Percentiles rank a stretch among this genome's conserved stretches.
phyloP scores from a whole-genome alignment of 2,113 vertebrate genomes.

The Monarcha castaneiventris region DNA sequence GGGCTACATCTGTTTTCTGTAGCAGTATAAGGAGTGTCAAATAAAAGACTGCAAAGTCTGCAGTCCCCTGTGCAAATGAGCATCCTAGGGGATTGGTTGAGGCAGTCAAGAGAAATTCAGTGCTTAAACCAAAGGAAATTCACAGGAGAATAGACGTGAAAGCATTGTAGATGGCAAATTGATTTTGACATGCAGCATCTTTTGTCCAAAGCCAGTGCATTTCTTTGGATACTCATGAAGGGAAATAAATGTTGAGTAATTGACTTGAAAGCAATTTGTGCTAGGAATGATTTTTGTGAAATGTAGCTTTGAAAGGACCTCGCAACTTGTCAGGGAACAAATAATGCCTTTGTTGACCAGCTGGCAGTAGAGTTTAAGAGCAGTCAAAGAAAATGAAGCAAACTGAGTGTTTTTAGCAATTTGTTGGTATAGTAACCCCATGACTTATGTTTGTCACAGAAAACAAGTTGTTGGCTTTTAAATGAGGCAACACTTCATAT shows the following conservation, averaged over 20 bases:
- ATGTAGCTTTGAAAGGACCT: background rate
- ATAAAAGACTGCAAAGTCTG: background rate
- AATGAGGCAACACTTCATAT: background rate
- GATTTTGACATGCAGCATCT: background rate
- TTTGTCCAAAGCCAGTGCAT: background rate
- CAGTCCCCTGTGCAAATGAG: background rate
- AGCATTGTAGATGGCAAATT: background rate
- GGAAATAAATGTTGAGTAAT: background rate
- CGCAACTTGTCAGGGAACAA: background rate
- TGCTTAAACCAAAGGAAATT: constrained; percentile 31
- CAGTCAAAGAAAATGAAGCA: background rate
- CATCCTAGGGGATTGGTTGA: constrained; percentile 16
- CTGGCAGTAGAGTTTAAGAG: background rate
- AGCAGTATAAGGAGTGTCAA: constrained; percentile 22
- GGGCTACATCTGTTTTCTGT: background rate
- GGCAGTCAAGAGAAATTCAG: background rate
- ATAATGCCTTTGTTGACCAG: background rate
- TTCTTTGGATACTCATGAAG: background rate
- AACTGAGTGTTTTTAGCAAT: background rate
- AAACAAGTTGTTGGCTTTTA: background rate
- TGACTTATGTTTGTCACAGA: background rate
- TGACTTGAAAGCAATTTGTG: background rate
- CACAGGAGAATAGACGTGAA: background rate
- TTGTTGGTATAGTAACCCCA: background rate
- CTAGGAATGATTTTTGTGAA: constrained; percentile 5